Evolutionary conservation across 2,113 vertebrate species (phyloP).

Genomic region (Pontoporia blainvillei): DNA sequence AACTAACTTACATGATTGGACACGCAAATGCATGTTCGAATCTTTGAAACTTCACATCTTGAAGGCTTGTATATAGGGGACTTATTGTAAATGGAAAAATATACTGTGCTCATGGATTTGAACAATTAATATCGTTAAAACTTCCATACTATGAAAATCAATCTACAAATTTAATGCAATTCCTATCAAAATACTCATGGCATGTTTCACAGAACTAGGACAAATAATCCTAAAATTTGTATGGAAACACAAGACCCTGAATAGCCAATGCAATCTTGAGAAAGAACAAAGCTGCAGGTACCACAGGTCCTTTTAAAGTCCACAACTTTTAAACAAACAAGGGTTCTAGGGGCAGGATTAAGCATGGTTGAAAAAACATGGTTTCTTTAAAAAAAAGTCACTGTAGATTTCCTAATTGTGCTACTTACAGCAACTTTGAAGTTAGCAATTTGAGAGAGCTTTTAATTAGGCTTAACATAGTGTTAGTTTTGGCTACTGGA

Average conservation of each 20-base stretch:
- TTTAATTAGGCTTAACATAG: constrained; percentile 31
- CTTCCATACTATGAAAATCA: too few relatives aligned
- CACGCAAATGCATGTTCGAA: too few relatives aligned
- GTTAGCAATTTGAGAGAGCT: constrained; percentile 28
- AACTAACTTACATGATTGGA: too few relatives aligned
- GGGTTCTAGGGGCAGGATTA: background rate
- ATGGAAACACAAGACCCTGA: background rate
- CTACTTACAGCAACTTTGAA: constrained; percentile 30
- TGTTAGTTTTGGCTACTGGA: constrained; percentile 33
- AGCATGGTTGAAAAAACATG: background rate
- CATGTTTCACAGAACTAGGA: background rate
- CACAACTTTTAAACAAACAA: background rate
- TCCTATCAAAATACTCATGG: background rate
- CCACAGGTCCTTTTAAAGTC: background rate
- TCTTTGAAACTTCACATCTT: too few relatives aligned
- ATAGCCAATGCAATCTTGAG: background rate
- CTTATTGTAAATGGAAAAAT: background rate
- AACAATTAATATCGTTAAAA: background rate
- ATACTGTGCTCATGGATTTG: background rate
- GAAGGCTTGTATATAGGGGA: too few relatives aligned
- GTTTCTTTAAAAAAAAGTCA: background rate
- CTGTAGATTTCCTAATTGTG: background rate
- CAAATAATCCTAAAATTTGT: background rate
- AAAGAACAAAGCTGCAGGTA: background rate
- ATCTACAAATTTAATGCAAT: background rate